phyloP scores from a whole-genome alignment of 2,888 invertebrate genomes.

The Lobophora halterata region DNA sequence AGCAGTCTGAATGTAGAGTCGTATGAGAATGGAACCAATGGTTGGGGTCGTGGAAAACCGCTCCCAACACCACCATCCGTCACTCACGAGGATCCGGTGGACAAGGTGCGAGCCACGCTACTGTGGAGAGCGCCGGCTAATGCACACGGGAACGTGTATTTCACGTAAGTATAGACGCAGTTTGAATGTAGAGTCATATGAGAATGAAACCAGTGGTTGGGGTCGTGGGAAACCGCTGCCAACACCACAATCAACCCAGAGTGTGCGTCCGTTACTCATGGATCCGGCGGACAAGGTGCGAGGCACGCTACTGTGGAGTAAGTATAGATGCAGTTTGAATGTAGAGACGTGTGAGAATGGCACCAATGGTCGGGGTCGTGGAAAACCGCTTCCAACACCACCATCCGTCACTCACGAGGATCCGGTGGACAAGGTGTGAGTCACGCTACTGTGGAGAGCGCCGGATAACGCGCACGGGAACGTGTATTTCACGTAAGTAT shows the following conservation, averaged over 20 bases:
- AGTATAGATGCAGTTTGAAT: too few relatives aligned
- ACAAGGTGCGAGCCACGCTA: conserved; percentile 86
- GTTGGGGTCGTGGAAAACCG: conserved; percentile 87
- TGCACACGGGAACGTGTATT: conserved; percentile 86
- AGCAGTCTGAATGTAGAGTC: too few relatives aligned
- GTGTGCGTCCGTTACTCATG: conserved; percentile 88
- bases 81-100: conserved; percentile 88
- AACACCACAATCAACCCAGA: too few relatives aligned
- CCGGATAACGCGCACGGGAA: conserved; percentile 83
- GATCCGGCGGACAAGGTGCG: conserved; percentile 87
- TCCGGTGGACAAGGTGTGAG: conserved; percentile 86
- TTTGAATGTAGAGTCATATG: too few relatives aligned
- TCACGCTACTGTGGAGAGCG: conserved; percentile 88
- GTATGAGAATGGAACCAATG: too few relatives aligned
- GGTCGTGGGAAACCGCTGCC: conserved; percentile 85
- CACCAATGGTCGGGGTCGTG: conserved; percentile 89
- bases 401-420: conserved; percentile 89
- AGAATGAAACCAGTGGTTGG: conserved; percentile 89
- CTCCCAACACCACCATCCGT: conserved; percentile 88
- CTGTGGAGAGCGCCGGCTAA: conserved; percentile 88
- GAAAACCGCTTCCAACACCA: conserved; percentile 87
- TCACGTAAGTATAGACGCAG: conserved; percentile 86
- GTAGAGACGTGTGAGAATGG: too few relatives aligned
- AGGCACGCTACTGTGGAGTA: conserved; percentile 85
- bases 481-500: conserved; percentile 92